These are phyloP conservation scores for Fringilla coelebs DNA, from an alignment of 2,797 vertebrate species.

Conservation along the genomic window DNA sequence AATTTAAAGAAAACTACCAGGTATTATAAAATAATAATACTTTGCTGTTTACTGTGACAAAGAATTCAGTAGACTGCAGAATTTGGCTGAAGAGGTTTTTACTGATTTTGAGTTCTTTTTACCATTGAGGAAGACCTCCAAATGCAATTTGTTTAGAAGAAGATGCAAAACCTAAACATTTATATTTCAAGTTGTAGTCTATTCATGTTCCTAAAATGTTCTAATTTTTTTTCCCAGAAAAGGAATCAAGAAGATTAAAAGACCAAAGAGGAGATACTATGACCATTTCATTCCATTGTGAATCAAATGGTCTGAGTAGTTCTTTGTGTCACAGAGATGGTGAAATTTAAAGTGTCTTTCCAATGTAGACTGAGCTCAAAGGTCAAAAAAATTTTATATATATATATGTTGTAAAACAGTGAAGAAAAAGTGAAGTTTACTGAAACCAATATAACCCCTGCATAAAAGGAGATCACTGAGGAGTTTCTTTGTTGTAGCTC, in stretches of 20 bases:
- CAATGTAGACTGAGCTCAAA: not conserved
- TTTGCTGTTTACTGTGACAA: not conserved
- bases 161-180: not conserved
- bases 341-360: not conserved
- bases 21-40: not conserved
- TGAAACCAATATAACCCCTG: not conserved
- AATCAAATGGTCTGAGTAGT: not conserved
- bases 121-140: not conserved
- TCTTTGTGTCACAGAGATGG: not conserved
- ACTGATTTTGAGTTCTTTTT: not conserved
- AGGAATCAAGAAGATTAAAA: not conserved
- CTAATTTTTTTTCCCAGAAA: not conserved
- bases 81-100: not conserved
- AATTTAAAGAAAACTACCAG: not conserved
- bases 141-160: not conserved
- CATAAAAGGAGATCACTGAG: not conserved
- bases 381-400: not conserved
- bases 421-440: not conserved
- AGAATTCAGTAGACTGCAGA: not conserved
- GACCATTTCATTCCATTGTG: not conserved
- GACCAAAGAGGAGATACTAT: not conserved
- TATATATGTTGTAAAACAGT: not conserved
- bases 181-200: not conserved
- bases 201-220: not conserved
- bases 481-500: not conserved